Base-by-base conservation (phyloP, 1,140 invertebrate species). In the Ruditapes philippinarum region DNA sequence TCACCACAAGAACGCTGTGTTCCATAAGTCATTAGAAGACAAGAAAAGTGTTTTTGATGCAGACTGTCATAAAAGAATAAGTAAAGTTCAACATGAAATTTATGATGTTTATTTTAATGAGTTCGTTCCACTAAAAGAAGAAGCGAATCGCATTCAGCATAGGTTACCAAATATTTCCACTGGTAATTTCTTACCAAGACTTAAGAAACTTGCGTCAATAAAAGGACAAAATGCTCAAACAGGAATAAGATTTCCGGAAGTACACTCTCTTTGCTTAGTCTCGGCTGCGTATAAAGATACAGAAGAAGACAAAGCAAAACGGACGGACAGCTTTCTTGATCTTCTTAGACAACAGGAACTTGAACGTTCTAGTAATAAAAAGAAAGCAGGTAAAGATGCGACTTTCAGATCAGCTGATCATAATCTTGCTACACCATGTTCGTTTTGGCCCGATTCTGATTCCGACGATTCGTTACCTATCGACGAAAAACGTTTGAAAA, bases 61-160 rank as follows among this genome's bases (percentile, higher is more conserved):
- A 3, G 45, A 54, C 38, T 87, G 84, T 60, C 70, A 87, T 28
- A 87, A 62, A 65, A 33, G 57, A 28, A 19, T 87, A 22, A 74
- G 73, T 42, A 87, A 87, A 57, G 36, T 87, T 12, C 84, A 87
- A 25, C 84, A 87, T 9, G 73, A 87, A 38, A 87, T 87, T 28
- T 87, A 76, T 31, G 84, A 87, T 22, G 70, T 87, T 25, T 87
- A 87, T 65, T 78, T 78, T 38, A 87, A 87, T 51, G 84, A 87
- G 68, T 78, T 76, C 65, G 45, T 87, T 60, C 84, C 84, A 22
- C 51, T 87, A 4, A 87, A 57, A 42, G 84, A 87, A 45, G 42
- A 87, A 87, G 42, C 57, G 14, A 62, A 78, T 78, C 42, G 54
- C 0, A 87, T 87, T 12, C 42, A 45, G 36, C 49, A 62, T 19